Base-by-base conservation (phyloP, 1,140 invertebrate genomes). In the Wasmannia auropunctata region DNA sequence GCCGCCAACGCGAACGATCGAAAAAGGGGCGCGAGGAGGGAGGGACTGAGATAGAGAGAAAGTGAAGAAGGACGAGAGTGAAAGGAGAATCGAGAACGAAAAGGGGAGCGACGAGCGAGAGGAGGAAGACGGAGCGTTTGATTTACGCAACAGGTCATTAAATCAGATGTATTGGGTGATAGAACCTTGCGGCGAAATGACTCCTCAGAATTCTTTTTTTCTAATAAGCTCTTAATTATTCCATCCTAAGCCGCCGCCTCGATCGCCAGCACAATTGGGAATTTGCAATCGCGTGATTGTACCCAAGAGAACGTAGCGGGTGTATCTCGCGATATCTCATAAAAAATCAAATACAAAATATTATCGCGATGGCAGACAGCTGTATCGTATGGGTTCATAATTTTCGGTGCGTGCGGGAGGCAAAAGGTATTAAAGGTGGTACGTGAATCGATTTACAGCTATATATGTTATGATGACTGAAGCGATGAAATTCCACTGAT, bases 101-200 rank as follows among this genome's bases (percentile, higher is more conserved):
- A 74, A 74, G 60, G 14, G 34, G 34, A 87, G 40, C 40, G 28
- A 56, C 16, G 37, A 34, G 43, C 19, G 69, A 69, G 51, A 31
- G 63, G 58, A 40, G 85, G 37, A 60, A 62, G 60, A 83, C 46
- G 81, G 43, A 49, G 67, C 87, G 77, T 87, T 91, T 93, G 91
- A 93, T 93, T 93, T 92, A 92, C 90, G 88, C 88, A 88, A 87
- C 84, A 84, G 80, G 86, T 92, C 92, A 92, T 92, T 92, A 91
- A 92, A 91, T 92, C 85, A 86, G 86, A 89, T 91, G 86, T 91
- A 91, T 91, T 91, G 90, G 84, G 75, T 85, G 87, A 92, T 88
- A 87, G 85, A 87, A 86, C 69, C 65, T 65, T 56, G 83, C 56
- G 63, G 37, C 22, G 77, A 83, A 92, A 90, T 89, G 89, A 91